Conservation (phyloP, 2,888 invertebrate genomes). For the Tipula lateralis region DNA sequence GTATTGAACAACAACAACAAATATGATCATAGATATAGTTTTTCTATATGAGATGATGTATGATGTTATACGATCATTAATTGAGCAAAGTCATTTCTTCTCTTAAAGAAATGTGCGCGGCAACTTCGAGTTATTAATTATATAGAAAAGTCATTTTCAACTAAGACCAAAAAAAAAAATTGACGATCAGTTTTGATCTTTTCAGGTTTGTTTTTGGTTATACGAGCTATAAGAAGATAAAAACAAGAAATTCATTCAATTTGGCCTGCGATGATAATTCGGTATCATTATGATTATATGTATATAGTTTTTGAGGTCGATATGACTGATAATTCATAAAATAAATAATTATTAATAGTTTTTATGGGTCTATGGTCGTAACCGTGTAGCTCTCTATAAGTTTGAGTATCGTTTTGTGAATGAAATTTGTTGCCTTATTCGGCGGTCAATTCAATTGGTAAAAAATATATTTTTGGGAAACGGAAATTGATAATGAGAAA, state of each 20-base stretch:
- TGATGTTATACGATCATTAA: background rate
- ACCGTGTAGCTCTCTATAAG: background rate
- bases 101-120: constrained; percentile 29
- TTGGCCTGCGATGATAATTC: background rate
- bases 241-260: background rate
- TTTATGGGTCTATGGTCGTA: background rate
- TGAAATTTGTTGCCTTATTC: background rate
- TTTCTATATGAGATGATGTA: background rate
- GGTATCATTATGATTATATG: constrained; percentile 24
- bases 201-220: background rate
- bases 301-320: background rate
- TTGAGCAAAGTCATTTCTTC: constrained; percentile 30
- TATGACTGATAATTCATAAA: background rate
- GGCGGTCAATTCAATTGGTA: background rate
- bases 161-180: background rate
- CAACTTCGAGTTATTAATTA: constrained; percentile 33
- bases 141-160: constrained; percentile 26
- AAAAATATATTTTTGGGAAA: background rate
- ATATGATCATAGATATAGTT: background rate
- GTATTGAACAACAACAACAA: background rate
- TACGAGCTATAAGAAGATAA: background rate
- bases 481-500: background rate
- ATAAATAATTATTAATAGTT: background rate
- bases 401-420: background rate
- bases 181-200: background rate